A percentile compares a stretch with the other conserved stretches of the same genome.
Conservation (phyloP, 2,113 vertebrate species). For the Synodontis membranacea region DNA sequence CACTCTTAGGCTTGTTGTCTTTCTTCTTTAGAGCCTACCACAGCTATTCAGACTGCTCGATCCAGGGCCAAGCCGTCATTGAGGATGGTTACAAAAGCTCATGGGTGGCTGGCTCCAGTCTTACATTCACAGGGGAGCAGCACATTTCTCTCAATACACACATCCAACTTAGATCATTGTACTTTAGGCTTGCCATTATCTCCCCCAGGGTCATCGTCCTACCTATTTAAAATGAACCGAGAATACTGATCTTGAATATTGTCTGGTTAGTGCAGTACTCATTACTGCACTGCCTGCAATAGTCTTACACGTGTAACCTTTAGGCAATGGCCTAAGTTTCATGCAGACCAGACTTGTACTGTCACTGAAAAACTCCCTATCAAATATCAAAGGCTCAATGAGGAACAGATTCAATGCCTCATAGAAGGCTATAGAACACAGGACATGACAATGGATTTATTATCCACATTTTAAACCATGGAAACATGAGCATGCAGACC, state of each 20-base stretch:
- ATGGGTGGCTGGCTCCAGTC: conserved; percentile 48
- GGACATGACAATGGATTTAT: conserved; percentile 30
- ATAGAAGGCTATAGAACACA: conserved; percentile 33
- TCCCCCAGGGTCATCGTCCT: conserved; percentile 21
- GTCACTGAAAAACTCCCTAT: conserved; percentile 29
- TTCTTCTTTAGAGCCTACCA: conserved; percentile 33
- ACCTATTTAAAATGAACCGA: conserved; percentile 34
- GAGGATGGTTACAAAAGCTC: conserved; percentile 37
- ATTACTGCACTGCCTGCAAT: conserved; percentile 8
- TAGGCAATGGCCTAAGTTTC: conserved; percentile 3
- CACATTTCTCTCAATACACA: conserved; percentile 19
- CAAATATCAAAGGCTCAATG: conserved; percentile 38
- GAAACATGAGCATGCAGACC: conserved; percentile 15
- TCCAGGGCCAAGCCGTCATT: conserved; percentile 30
- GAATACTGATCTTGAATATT: not conserved
- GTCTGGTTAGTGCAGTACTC: conserved; percentile 3
- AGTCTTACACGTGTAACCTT: not conserved
- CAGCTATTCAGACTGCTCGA: conserved; percentile 40
- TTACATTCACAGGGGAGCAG: conserved; percentile 22
- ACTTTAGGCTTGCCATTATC: not conserved
- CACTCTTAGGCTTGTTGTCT: not conserved
- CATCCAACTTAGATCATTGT: conserved; percentile 19
- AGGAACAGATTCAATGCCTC: conserved; percentile 26
- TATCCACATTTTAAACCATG: conserved; percentile 5
- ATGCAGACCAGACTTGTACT: conserved; percentile 7